A percentile compares a stretch with the other conserved stretches of the same genome.
phyloP scores from a whole-genome alignment of 2,113 vertebrate species.

The Brachypodius melanocephalos region DNA sequence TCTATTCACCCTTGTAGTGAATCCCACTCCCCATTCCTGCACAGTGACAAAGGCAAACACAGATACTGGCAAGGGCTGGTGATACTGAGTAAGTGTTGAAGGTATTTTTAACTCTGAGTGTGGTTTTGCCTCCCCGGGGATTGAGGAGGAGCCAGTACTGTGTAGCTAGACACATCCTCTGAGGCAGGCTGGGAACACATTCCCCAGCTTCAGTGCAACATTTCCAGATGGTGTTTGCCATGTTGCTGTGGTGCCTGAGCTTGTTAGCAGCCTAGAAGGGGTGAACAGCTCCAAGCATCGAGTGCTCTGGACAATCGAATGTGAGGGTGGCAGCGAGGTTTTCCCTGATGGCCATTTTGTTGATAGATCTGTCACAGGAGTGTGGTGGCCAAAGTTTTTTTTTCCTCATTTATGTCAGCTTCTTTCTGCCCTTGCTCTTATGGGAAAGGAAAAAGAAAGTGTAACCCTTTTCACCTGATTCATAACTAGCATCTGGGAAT shows the following conservation, averaged over 20 bases:
- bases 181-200: neutral
- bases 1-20: neutral
- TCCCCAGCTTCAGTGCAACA: neutral
- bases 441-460: neutral
- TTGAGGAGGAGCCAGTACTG: neutral
- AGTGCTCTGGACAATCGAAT: fast-evolving
- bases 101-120: conserved; percentile 21
- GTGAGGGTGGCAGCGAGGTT: neutral
- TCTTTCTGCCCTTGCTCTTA: neutral
- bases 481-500: neutral
- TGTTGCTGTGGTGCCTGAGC: neutral
- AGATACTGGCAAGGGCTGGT: neutral
- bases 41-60: neutral
- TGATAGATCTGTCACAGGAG: neutral
- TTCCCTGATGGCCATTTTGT: neutral
- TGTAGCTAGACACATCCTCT: neutral
- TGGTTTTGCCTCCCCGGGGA: neutral
- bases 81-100: neutral
- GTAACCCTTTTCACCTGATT: neutral
- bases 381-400: neutral
- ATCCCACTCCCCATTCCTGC: neutral
- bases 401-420: neutral
- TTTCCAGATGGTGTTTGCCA: neutral
- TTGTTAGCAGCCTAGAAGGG: neutral
- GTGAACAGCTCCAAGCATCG: neutral